These are phyloP conservation scores for Furcula furcula DNA, from an alignment of 2,888 invertebrate species.

Conservation along the genomic window DNA sequence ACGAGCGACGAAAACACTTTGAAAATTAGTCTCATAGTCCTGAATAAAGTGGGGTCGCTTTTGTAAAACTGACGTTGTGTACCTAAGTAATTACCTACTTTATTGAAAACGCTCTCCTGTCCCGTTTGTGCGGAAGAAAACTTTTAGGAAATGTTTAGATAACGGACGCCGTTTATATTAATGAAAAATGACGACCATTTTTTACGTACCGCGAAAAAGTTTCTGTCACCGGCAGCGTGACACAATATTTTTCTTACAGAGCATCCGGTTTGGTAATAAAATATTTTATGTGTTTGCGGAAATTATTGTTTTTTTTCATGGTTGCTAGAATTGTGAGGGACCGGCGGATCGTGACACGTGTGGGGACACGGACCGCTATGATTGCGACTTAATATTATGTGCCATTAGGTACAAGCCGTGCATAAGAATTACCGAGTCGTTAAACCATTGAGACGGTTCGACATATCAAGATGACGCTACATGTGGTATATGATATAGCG, in stretches of 20 bases:
- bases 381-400: slow-evolving; percentile 16
- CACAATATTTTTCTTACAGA: slow-evolving; percentile 33
- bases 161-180: slow-evolving; percentile 53
- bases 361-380: slow-evolving; percentile 8
- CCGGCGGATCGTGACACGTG: background rate
- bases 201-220: slow-evolving; percentile 30
- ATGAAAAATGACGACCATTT: slow-evolving; percentile 50
- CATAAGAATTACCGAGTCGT: slow-evolving; percentile 16
- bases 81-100: slow-evolving; percentile 40
- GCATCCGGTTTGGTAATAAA: slow-evolving; percentile 34
- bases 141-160: slow-evolving; percentile 42
- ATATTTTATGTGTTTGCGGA: slow-evolving; percentile 24
- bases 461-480: too few species aligned
- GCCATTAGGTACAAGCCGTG: slow-evolving; percentile 13
- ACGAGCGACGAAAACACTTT: slow-evolving; percentile 20
- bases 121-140: slow-evolving; percentile 25
- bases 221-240: slow-evolving; percentile 23
- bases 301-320: slow-evolving; percentile 23
- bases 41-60: slow-evolving; percentile 25
- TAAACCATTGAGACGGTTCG: too few species aligned
- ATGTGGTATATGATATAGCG: too few species aligned
- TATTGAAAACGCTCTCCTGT: slow-evolving; percentile 33
- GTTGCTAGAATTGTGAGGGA: background rate
- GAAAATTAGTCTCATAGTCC: slow-evolving; percentile 25
- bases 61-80: slow-evolving; percentile 32